Evolutionary conservation across 2,113 vertebrate species (phyloP).

Genomic region (Rattus rattus): DNA sequence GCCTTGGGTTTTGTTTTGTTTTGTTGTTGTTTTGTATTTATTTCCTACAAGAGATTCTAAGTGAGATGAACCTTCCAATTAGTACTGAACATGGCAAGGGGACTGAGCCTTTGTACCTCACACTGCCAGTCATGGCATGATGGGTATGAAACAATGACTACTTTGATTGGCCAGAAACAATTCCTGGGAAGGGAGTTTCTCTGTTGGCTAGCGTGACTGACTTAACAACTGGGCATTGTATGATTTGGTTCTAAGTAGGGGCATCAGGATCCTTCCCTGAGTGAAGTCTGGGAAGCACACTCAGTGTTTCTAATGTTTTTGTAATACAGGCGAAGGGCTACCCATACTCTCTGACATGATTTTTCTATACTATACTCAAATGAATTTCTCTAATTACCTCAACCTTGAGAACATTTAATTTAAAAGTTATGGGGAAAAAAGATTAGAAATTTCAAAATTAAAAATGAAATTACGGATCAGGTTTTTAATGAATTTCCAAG

Average conservation of each 20-base stretch:
- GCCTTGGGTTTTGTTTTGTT: neutral
- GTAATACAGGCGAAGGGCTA: neutral
- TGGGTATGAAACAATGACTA: rapidly evolving
- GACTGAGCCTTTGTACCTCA: neutral
- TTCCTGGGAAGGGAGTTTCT: neutral
- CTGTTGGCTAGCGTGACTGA: neutral
- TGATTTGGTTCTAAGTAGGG: neutral
- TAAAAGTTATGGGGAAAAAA: slow-evolving; percentile 1
- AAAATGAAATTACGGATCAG: neutral
- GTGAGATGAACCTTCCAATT: neutral
- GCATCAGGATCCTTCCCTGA: neutral
- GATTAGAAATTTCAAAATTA: slow-evolving; percentile 54
- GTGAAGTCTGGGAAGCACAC: neutral
- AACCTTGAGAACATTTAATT: slow-evolving; percentile 50
- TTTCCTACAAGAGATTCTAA: neutral
- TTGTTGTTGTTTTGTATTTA: neutral
- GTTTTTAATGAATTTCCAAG: neutral
- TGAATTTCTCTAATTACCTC: slow-evolving; percentile 28
- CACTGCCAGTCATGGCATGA: neutral
- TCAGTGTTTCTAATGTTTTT: neutral
- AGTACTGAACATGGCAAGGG: neutral
- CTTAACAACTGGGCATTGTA: neutral
- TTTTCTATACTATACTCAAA: slow-evolving; percentile 30
- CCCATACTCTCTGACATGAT: neutral
- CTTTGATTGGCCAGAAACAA: neutral